Percentiles rank a stretch among this genome's conserved stretches.
phyloP scores from a whole-genome alignment of 2,888 invertebrate species.

The Geotrupes spiniger region DNA sequence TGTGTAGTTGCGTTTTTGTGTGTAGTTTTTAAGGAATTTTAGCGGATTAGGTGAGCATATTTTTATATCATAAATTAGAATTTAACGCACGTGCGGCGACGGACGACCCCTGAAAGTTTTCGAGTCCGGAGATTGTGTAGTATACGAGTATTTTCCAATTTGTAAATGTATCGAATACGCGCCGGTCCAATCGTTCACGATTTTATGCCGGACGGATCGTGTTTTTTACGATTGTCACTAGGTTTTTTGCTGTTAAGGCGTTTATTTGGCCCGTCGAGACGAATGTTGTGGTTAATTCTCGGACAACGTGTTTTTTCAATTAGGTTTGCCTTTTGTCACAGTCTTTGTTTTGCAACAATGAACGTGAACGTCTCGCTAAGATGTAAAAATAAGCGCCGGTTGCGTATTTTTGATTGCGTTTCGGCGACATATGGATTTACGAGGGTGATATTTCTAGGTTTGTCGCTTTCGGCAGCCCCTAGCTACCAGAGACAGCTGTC shows the following conservation, averaged over 20 bases:
- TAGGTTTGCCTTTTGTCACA: no score
- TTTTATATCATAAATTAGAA: slow-evolving; percentile 12
- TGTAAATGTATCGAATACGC: slow-evolving; percentile 16
- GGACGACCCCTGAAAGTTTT: no score
- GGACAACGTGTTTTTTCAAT: no score
- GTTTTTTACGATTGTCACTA: no score
- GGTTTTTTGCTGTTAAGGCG: no score
- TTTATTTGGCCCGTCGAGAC: no score
- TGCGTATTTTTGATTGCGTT: slow-evolving; percentile 9
- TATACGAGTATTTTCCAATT: slow-evolving; percentile 21
- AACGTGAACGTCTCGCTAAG: slow-evolving; percentile 2
- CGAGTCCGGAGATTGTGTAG: slow-evolving; percentile 12
- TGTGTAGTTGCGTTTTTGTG: slow-evolving; percentile 34
- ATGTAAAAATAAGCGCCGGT: no score
- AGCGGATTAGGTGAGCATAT: slow-evolving; percentile 29
- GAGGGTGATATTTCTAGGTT: slow-evolving; percentile 29
- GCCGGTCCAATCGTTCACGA: slow-evolving; percentile 25
- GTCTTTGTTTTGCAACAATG: background rate
- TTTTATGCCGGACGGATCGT: no score
- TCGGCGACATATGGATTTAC: slow-evolving; percentile 26
- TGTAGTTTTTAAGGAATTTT: slow-evolving; percentile 38
- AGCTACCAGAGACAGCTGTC: slow-evolving; percentile 25
- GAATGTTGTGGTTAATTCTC: no score
- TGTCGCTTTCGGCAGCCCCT: slow-evolving; percentile 27
- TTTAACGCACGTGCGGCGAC: background rate